Percentiles rank a stretch among this genome's conserved stretches.
phyloP scores from a whole-genome alignment of 2,888 invertebrate genomes.

The Cantharis lateralis region DNA sequence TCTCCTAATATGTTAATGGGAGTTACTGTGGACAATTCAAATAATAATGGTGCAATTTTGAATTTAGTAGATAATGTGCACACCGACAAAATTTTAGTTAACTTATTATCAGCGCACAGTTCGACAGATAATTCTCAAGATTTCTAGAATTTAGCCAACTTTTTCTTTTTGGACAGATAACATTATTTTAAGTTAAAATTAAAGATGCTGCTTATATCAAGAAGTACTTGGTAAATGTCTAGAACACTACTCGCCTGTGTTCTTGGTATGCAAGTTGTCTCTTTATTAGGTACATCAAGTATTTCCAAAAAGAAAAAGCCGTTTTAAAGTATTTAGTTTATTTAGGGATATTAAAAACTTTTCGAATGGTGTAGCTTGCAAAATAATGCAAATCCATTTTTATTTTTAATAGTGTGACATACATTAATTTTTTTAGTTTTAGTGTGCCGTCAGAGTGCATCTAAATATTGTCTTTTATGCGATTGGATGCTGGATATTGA shows the following conservation, averaged over 20 bases:
- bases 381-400: background rate
- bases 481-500: too few relatives aligned
- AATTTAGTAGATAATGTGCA: conserved; percentile 41
- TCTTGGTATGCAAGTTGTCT: background rate
- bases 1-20: conserved; percentile 46
- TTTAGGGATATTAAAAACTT: background rate
- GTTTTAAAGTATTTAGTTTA: background rate
- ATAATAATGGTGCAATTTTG: conserved; percentile 38
- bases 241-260: background rate
- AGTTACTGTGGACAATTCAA: conserved; percentile 37
- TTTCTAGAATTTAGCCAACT: conserved; percentile 29
- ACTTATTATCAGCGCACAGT: conserved; percentile 51
- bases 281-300: background rate
- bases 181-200: background rate
- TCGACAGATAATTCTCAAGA: conserved; percentile 52
- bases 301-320: background rate
- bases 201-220: background rate
- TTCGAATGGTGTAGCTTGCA: background rate
- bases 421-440: background rate
- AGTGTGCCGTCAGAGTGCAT: too few relatives aligned
- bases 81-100: conserved; percentile 44
- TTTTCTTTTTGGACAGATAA: background rate
- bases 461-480: too few relatives aligned
- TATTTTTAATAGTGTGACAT: background rate
- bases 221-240: background rate